Evolutionary conservation across 2,797 vertebrate species (phyloP).

Genomic region (Clamator glandarius): DNA sequence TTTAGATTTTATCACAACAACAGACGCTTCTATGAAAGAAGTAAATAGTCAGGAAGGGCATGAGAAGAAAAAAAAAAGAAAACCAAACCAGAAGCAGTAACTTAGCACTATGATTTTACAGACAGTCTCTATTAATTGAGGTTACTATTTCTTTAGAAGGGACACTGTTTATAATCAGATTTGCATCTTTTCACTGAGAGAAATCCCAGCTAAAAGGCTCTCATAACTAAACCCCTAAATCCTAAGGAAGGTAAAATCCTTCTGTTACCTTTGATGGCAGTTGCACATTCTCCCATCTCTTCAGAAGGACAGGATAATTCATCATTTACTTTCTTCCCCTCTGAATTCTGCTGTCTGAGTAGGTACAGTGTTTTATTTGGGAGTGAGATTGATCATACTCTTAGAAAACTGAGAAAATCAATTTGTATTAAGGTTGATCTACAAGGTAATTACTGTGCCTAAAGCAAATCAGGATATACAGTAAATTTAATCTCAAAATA

Average conservation of each 20-base stretch:
- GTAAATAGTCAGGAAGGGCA: neutral
- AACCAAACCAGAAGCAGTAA: neutral
- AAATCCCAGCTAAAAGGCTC: neutral
- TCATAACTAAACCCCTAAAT: neutral
- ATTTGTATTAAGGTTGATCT: conserved; percentile 23
- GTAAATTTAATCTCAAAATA: conserved; percentile 16
- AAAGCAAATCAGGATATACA: neutral
- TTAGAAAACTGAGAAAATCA: conserved; percentile 37
- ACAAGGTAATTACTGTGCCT: conserved; percentile 7
- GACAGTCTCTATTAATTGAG: neutral
- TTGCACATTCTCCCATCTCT: neutral
- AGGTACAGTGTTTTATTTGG: conserved; percentile 9
- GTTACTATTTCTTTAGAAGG: neutral
- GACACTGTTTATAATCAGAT: neutral
- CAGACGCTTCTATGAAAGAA: neutral
- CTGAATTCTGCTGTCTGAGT: neutral
- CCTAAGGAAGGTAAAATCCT: neutral
- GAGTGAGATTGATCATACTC: neutral
- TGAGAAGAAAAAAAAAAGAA: neutral
- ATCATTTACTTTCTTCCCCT: neutral
- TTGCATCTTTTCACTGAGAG: neutral
- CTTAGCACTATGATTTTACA: neutral
- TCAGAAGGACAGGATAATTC: neutral
- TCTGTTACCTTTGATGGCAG: neutral
- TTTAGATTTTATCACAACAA: conserved; percentile 13